Base-by-base conservation (phyloP, 2,888 invertebrate genomes). In the Lasioglossum morio region DNA sequence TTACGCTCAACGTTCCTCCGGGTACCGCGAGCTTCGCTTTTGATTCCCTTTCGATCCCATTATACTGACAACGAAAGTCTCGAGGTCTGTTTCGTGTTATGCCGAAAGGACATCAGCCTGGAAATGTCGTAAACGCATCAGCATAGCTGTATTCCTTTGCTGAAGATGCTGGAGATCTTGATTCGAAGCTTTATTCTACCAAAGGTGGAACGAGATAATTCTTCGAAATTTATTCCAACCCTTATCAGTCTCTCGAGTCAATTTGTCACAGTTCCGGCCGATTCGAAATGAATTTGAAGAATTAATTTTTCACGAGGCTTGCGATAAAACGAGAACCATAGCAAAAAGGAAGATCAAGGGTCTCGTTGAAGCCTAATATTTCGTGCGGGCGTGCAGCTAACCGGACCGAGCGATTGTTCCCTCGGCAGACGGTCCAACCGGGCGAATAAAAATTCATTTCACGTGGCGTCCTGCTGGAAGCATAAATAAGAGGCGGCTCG, bases 381-480 rank as follows among this genome's bases (percentile, higher is more conserved):
- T 63, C 12, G 14, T 16, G 30, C 14, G 16, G n/a, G 5, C 60
- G 16, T 16, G 60, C 60, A 16, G 27, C 60, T 14, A 63, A 63
- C 60, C 14, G 60, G 16, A 63, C 27, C 60, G 16, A 27, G n/a
- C 60, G 27, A 63, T 63, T 23, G 53, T 63, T 63, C 30, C 27
- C 60, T 69, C 34, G 37, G 34, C 23, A 7, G 37, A 10, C 37
- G 37, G 40, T 69, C 69, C 69, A 37, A 37, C 69, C 37, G 37
- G 37, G 37, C 23, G 34, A 69, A 69, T 69, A 37, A 69, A 69
- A 69, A 69, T 69, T 69, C 34, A 69, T 69, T 37, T 69, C 69
- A 69, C 69, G 37, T 23, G 69, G 69, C 34, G 34, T 69, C 69
- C 69, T 66, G 34, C 66, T 34, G 34, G 69, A 37, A 69, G 34